These are phyloP conservation scores for Dunckerocampus dactyliophorus DNA, from an alignment of 2,113 vertebrate species.

Conservation along the genomic window DNA sequence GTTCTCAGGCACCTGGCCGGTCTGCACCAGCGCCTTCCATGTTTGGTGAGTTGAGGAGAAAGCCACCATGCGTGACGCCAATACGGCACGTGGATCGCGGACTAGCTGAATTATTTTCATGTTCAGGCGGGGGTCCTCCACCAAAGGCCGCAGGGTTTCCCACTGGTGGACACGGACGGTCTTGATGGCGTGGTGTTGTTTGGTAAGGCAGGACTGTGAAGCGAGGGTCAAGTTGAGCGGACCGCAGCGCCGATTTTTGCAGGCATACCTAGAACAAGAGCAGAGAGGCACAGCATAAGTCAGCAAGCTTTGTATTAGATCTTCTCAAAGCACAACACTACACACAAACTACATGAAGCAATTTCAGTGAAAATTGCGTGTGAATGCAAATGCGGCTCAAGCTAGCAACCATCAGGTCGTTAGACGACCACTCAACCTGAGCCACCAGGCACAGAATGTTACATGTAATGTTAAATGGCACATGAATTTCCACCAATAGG, in stretches of 20 bases:
- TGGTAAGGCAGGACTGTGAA: constrained; percentile 78
- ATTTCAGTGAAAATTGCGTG: too few relatives aligned
- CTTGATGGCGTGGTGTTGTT: constrained; percentile 86
- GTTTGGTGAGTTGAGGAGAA: constrained; percentile 86
- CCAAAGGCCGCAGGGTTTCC: constrained; percentile 83
- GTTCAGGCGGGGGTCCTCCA: constrained; percentile 85
- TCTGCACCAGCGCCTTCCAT: constrained; percentile 86
- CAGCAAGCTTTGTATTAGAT: not conserved
- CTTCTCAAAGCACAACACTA: not conserved
- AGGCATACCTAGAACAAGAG: constrained; percentile 72
- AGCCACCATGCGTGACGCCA: constrained; percentile 93
- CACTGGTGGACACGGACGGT: constrained; percentile 86
- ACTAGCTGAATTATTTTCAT: constrained; percentile 90
- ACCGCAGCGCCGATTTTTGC: constrained; percentile 84
- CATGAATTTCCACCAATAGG: too few relatives aligned
- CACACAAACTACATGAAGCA: too few relatives aligned
- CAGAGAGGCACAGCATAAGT: not conserved
- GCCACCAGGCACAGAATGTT: too few relatives aligned
- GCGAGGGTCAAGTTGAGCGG: constrained; percentile 91
- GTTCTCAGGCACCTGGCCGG: constrained; percentile 76
- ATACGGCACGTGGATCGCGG: constrained; percentile 87
- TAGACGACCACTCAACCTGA: too few relatives aligned
- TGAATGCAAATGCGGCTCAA: too few relatives aligned
- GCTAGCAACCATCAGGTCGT: too few relatives aligned
- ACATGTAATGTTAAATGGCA: too few relatives aligned